Conservation (phyloP, 2,113 vertebrate genomes). For the Neotoma lepida region DNA sequence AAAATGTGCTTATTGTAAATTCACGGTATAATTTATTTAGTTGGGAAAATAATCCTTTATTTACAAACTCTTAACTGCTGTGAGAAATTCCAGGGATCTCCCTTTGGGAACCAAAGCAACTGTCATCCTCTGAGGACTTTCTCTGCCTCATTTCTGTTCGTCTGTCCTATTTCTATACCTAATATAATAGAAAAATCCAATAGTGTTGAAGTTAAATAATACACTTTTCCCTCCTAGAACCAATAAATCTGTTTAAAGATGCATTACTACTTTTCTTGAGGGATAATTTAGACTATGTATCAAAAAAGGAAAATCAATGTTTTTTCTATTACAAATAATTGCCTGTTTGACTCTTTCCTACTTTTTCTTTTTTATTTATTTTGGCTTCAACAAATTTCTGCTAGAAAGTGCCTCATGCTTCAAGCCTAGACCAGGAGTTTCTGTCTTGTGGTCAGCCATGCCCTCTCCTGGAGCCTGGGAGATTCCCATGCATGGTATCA, state of each 20-base stretch:
- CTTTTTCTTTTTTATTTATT: slow-evolving; percentile 88
- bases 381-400: slow-evolving; percentile 83
- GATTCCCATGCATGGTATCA: rapidly evolving
- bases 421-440: slow-evolving; percentile 45
- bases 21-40: background rate
- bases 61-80: background rate
- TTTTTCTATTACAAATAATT: slow-evolving; percentile 90
- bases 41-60: slow-evolving; percentile 34
- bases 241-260: slow-evolving; percentile 91
- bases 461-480: background rate
- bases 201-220: slow-evolving; percentile 86
- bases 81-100: background rate
- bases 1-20: background rate
- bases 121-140: slow-evolving; percentile 35
- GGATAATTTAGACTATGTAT: slow-evolving; percentile 90
- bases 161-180: slow-evolving; percentile 72
- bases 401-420: slow-evolving; percentile 66
- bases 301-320: slow-evolving; percentile 89
- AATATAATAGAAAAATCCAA: slow-evolving; percentile 84
- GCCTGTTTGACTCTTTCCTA: slow-evolving; percentile 84
- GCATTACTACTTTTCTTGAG: slow-evolving; percentile 89
- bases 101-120: slow-evolving; percentile 29
- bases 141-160: slow-evolving; percentile 60
- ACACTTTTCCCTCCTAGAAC: slow-evolving; percentile 80
- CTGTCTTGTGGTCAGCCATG: background rate